phyloP scores from a whole-genome alignment of 2,888 invertebrate genomes.

The Perithous albicinctus region DNA sequence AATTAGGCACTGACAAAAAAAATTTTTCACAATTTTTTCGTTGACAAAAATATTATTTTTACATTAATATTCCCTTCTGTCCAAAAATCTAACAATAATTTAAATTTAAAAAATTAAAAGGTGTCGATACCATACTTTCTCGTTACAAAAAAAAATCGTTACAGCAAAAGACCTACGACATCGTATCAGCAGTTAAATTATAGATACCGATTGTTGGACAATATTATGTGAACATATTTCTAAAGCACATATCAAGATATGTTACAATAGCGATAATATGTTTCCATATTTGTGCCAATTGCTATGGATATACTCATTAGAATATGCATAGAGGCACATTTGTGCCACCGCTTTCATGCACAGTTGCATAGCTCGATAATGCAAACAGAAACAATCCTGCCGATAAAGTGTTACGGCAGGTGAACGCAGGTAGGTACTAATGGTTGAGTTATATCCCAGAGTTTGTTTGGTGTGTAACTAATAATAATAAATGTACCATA shows the following conservation, averaged over 20 bases:
- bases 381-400: conserved; percentile 15
- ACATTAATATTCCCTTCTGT: too few relatives aligned
- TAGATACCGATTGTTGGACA: neutral
- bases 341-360: neutral
- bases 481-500: neutral
- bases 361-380: conserved; percentile 14
- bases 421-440: conserved; percentile 20
- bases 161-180: too few relatives aligned
- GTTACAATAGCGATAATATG: neutral
- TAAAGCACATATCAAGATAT: neutral
- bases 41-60: too few relatives aligned
- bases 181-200: neutral
- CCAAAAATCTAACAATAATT: too few relatives aligned
- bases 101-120: too few relatives aligned
- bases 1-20: too few relatives aligned
- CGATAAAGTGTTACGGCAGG: neutral
- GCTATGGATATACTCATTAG: neutral
- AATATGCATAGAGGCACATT: conserved; percentile 1
- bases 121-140: too few relatives aligned
- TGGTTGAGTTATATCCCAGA: conserved; percentile 27
- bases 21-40: too few relatives aligned
- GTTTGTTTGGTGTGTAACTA: neutral
- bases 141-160: too few relatives aligned
- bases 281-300: neutral
- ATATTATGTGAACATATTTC: neutral